Conservation (phyloP, 2,113 vertebrate genomes). For the Trichomycterus rosablanca region DNA sequence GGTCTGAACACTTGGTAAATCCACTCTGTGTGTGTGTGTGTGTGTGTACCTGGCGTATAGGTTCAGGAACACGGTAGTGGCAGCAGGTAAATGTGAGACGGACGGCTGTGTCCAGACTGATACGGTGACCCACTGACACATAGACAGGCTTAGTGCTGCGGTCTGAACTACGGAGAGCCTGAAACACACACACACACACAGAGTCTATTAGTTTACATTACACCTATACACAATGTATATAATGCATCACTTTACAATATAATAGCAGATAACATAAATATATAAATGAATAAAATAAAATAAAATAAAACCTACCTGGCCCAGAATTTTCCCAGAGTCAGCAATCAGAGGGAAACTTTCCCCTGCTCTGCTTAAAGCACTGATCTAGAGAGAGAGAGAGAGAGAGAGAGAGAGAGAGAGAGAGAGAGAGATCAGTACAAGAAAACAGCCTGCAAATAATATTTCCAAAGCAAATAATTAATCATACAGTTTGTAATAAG, state of each 20-base stretch:
- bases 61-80: conserved; percentile 82
- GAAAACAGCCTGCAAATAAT: too few species aligned
- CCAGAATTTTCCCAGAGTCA: conserved; percentile 73
- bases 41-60: conserved; percentile 81
- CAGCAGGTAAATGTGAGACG: conserved; percentile 79
- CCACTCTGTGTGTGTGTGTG: too few species aligned
- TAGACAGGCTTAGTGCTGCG: conserved; percentile 82
- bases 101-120: conserved; percentile 77
- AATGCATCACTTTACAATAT: not conserved
- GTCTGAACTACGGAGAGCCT: conserved; percentile 78
- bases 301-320: conserved; percentile 67
- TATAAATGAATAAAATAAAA: not conserved
- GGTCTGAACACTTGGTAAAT: too few species aligned
- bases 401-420: not conserved
- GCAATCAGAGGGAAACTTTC: conserved; percentile 76
- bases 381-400: conserved; percentile 62
- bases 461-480: too few species aligned
- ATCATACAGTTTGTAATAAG: too few species aligned
- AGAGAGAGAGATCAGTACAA: too few species aligned
- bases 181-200: conserved; percentile 8
- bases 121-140: conserved; percentile 83
- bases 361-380: conserved; percentile 71
- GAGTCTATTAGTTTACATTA: not conserved
- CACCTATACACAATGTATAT: not conserved
- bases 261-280: not conserved